Base-by-base conservation (phyloP, 2,113 vertebrate genomes). In the Triplophysa dalaica region DNA sequence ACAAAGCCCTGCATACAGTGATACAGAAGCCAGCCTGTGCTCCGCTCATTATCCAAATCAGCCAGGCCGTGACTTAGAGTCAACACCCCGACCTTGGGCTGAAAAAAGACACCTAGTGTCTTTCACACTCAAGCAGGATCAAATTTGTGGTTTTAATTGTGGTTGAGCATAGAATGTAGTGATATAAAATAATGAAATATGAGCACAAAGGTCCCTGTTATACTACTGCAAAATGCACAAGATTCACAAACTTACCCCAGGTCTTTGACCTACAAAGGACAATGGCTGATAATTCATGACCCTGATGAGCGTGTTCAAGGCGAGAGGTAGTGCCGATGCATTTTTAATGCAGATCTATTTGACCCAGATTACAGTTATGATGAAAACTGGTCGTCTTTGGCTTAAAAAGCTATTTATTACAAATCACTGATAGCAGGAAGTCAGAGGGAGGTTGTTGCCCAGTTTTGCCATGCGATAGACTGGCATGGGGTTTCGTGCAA, bases 301-400 rank as follows among this genome's bases (percentile, higher is more conserved):
- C 26, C 11, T 64, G 54, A 77, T 77, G 75, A n/a, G 62, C 50
- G 45, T 65, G 64, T 65, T 50, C 43, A 76, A 64, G 43, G 41
- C 22, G 11, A 76, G 43, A 54, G 7, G 19, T 41, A 54, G 61
- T 33, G 14, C 61, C 54, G 45, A 77, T 54, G 43, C 75, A 77
- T 77, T 65, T 77, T 77, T 77, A 52, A 77, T 65, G 75, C 33
- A 33, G 65, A 77, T 77, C 75, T 45, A 54, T 77, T 77, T 77
- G 75, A 65, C 62, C 45, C 65, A 45, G 62, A 66, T 77, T 77
- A 77, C 24, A 8, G 45, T n/a, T 65, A 62, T 75, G 45, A 77
- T 77, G 62, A 65, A 50, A 17, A 65, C 61, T 54, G 62, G 41
- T 75, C 41, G 41, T 63, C 22, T 10, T 16, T 64, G 3, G 61